Percentiles rank a stretch among this genome's conserved stretches.
Conservation (phyloP, 2,888 invertebrate species). For the Rhagophthalmus giganteus region DNA sequence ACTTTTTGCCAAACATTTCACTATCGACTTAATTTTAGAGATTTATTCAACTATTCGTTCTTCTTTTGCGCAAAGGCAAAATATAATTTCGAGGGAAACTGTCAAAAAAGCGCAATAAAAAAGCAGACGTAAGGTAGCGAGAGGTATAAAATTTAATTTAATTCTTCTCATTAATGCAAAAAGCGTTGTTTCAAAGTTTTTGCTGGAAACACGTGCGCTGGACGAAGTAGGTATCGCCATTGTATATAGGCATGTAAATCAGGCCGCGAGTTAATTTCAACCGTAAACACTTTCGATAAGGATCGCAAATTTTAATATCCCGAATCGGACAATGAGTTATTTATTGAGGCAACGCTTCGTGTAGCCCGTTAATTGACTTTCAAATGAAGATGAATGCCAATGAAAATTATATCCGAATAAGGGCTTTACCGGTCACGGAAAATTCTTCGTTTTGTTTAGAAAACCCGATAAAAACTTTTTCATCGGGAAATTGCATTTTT, state of each 20-base stretch:
- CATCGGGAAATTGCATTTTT: not conserved
- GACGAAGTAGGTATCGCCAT: not conserved
- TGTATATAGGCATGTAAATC: slow-evolving; percentile 11
- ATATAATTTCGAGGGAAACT: too few species aligned
- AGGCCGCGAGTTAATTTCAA: slow-evolving; percentile 10
- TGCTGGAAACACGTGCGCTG: slow-evolving; percentile 7
- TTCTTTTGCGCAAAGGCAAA: too few species aligned
- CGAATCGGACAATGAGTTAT: slow-evolving; percentile 8
- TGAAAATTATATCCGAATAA: too few species aligned
- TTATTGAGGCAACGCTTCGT: not conserved
- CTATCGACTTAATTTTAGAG: too few species aligned
- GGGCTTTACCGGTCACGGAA: too few species aligned
- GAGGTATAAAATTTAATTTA: slow-evolving; percentile 3
- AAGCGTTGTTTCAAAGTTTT: slow-evolving; percentile 1
- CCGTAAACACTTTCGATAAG: slow-evolving; percentile 13
- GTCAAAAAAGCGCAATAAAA: too few species aligned
- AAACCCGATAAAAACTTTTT: not conserved
- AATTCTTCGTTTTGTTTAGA: not conserved
- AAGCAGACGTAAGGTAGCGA: not conserved
- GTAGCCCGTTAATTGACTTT: not conserved
- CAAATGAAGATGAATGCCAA: slow-evolving; percentile 3
- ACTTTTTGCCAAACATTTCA: too few species aligned
- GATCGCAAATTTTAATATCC: slow-evolving; percentile 13
- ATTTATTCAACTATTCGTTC: too few species aligned
- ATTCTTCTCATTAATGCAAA: slow-evolving; percentile 8